phyloP scores from a whole-genome alignment of 1,140 invertebrate species.

The Ptiloglossa arizonensis region DNA sequence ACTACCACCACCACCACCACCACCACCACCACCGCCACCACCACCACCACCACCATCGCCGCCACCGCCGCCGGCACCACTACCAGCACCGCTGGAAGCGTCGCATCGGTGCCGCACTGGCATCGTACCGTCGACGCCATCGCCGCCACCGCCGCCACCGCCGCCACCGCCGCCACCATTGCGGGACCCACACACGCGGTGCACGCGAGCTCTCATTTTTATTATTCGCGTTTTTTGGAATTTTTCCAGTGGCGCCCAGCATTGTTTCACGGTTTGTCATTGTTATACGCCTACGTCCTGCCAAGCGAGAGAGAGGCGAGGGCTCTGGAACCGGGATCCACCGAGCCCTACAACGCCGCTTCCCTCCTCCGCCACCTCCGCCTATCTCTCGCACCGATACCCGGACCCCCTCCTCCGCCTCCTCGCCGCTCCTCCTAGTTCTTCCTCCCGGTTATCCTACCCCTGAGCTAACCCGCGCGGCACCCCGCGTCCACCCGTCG shows the following conservation, averaged over 20 bases:
- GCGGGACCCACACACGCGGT: constrained; percentile 59
- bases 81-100: constrained; percentile 21
- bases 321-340: constrained; percentile 53
- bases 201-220: constrained; percentile 78
- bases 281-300: constrained; percentile 78
- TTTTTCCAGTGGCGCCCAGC: constrained; percentile 81
- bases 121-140: constrained; percentile 25
- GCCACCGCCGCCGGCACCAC: constrained; percentile 17
- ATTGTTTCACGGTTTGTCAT: constrained; percentile 82
- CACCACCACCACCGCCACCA: constrained; percentile 27
- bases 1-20: too few relatives aligned
- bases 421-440: background rate
- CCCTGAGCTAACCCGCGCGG: constrained; percentile 3
- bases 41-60: constrained; percentile 48
- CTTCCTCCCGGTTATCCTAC: constrained; percentile 6
- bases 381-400: constrained; percentile 19
- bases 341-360: constrained; percentile 42
- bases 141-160: constrained; percentile 1
- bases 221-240: constrained; percentile 81
- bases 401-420: constrained; percentile 5
- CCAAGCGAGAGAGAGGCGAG: constrained; percentile 63
- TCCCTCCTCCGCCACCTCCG: constrained; percentile 14
- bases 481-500: background rate
- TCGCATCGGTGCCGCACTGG: constrained; percentile 19
- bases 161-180: constrained; percentile 62